Conservation (phyloP, 2,888 invertebrate species). For the Parasteatoda lunata region DNA sequence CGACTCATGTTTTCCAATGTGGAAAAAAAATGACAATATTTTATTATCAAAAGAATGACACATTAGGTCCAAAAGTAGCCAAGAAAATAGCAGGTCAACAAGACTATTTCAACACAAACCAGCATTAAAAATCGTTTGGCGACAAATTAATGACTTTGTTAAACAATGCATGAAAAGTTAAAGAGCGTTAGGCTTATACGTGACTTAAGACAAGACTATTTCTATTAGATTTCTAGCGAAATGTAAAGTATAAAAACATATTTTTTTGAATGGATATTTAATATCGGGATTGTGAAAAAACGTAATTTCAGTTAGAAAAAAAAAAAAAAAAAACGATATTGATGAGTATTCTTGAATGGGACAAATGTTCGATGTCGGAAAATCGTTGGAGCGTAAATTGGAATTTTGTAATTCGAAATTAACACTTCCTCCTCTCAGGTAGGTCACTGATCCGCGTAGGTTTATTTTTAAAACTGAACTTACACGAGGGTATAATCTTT, state of each 20-base stretch:
- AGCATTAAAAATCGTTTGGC: not conserved
- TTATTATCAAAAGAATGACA: not conserved
- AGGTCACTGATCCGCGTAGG: not conserved
- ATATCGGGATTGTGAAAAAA: too few relatives aligned
- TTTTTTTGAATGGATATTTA: too few relatives aligned
- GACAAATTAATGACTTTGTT: constrained; percentile 4
- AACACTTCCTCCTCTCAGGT: not conserved
- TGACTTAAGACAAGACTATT: not conserved
- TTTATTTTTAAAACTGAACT: not conserved
- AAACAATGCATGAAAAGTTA: constrained; percentile 5
- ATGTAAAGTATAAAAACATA: too few relatives aligned
- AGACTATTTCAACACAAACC: not conserved
- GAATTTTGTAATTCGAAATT: too few relatives aligned
- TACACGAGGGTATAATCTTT: too few relatives aligned
- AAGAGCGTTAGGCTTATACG: not conserved
- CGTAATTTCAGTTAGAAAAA: too few relatives aligned
- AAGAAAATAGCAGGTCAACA: not conserved
- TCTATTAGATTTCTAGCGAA: too few relatives aligned
- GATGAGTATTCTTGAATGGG: too few relatives aligned
- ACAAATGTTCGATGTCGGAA: too few relatives aligned
- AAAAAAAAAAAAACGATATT: too few relatives aligned
- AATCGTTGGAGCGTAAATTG: too few relatives aligned
- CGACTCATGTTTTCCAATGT: not conserved
- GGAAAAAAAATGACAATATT: not conserved
- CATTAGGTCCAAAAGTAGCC: not conserved